phyloP scores from a whole-genome alignment of 2,888 invertebrate genomes.

The Fragum whitleyi region DNA sequence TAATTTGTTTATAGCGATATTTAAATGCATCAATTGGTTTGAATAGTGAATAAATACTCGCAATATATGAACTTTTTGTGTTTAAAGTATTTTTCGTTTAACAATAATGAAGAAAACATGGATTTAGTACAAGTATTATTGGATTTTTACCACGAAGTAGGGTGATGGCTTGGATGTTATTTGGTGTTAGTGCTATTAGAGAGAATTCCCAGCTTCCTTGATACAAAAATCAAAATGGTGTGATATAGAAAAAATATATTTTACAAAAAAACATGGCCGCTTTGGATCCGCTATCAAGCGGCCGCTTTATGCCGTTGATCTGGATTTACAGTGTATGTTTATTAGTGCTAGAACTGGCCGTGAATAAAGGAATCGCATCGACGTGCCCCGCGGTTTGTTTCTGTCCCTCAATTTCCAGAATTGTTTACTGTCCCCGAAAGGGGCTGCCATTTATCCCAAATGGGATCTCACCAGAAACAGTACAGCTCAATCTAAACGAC shows the following conservation, averaged over 20 bases:
- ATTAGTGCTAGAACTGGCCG: conserved; percentile 50
- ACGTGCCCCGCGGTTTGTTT: conserved; percentile 82
- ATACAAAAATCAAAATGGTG: conserved; percentile 12
- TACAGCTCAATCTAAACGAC: conserved; percentile 82
- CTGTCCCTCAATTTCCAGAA: conserved; percentile 81
- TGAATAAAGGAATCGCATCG: conserved; percentile 35
- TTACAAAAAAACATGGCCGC: background rate
- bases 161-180: background rate
- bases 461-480: conserved; percentile 80
- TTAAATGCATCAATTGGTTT: background rate
- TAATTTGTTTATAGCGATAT: conserved; percentile 5
- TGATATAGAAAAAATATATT: background rate
- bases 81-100: background rate
- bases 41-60: background rate
- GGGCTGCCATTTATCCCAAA: conserved; percentile 79
- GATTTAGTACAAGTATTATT: background rate
- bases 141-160: conserved; percentile 13
- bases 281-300: background rate
- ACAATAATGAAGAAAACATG: conserved; percentile 8
- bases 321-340: conserved; percentile 45
- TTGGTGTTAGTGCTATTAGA: conserved; percentile 10
- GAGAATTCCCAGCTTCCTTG: conserved; percentile 6
- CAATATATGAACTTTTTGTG: background rate
- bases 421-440: conserved; percentile 82
- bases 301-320: conserved; percentile 15